Conservation (phyloP, 2,888 invertebrate species). For the Theodoxus fluviatilis region DNA sequence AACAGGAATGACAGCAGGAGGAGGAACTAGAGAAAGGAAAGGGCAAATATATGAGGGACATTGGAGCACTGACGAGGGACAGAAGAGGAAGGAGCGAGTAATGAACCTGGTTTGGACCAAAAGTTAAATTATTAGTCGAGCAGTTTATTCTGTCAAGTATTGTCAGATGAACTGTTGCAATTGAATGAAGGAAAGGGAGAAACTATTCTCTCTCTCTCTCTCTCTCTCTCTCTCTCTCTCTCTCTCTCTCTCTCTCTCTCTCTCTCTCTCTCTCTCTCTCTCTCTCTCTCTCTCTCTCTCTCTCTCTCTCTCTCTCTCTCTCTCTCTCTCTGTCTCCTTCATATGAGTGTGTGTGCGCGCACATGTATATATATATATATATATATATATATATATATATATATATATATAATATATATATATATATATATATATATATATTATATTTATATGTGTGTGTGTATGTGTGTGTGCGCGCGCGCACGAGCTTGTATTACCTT, state of each 20-base stretch:
- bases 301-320: constrained; percentile 14
- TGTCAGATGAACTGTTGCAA: no score
- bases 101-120: no score
- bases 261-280: not conserved
- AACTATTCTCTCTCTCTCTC: no score
- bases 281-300: not conserved
- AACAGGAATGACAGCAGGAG: no score
- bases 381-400: not conserved
- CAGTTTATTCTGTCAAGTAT: no score
- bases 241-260: not conserved
- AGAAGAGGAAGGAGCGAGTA: no score
- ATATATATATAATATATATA: not conserved
- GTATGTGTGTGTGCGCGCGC: not conserved
- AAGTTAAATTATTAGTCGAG: no score
- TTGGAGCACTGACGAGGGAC: no score
- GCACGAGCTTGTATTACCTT: not conserved
- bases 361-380: constrained; percentile 4
- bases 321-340: not conserved
- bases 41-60: no score
- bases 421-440: constrained; percentile 7
- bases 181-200: no score
- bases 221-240: no score
- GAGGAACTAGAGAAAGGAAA: no score
- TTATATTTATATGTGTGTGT: constrained; percentile 1
- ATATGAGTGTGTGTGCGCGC: not conserved